Evolutionary conservation across 2,113 vertebrate genomes (phyloP).

Genomic region (Pampusana beccarii): DNA sequence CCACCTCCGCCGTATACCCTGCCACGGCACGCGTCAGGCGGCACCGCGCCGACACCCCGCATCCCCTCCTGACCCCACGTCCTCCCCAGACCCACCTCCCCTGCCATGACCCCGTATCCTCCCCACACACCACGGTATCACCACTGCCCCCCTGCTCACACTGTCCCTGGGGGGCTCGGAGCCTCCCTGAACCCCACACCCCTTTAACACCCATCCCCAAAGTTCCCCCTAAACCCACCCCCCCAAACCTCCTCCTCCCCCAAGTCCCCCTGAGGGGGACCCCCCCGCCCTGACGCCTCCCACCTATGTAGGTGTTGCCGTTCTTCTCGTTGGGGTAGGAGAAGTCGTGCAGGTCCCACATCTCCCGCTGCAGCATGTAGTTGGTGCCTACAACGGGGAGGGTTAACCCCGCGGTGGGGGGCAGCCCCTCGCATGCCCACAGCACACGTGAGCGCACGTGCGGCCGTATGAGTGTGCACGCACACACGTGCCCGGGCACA

Average conservation of each 20-base stretch:
- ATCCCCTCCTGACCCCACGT: background rate
- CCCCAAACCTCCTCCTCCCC: no score
- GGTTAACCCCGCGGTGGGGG: background rate
- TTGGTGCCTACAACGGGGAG: conserved; percentile 51
- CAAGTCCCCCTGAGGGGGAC: no score
- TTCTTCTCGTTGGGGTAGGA: conserved; percentile 61
- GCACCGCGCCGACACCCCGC: no score
- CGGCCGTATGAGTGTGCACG: rapidly evolving
- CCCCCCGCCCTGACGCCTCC: background rate
- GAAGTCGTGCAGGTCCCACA: conserved; percentile 75
- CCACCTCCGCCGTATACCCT: conserved; percentile 87
- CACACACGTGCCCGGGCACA: rapidly evolving
- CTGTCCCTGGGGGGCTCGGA: background rate
- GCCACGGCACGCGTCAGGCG: background rate
- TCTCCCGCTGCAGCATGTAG: conserved; percentile 73
- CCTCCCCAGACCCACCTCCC: background rate
- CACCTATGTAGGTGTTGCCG: conserved; percentile 76
- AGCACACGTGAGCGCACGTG: rapidly evolving
- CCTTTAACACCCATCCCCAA: background rate
- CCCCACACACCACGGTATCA: no score
- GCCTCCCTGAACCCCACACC: background rate
- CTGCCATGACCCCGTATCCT: no score
- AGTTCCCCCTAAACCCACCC: background rate
- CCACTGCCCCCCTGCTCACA: background rate
- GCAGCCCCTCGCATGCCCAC: background rate